A percentile compares a stretch with the other conserved stretches of the same genome.
These are phyloP conservation scores for Anser brachyrhynchus DNA, from an alignment of 2,113 vertebrate species.

Conservation along the genomic window DNA sequence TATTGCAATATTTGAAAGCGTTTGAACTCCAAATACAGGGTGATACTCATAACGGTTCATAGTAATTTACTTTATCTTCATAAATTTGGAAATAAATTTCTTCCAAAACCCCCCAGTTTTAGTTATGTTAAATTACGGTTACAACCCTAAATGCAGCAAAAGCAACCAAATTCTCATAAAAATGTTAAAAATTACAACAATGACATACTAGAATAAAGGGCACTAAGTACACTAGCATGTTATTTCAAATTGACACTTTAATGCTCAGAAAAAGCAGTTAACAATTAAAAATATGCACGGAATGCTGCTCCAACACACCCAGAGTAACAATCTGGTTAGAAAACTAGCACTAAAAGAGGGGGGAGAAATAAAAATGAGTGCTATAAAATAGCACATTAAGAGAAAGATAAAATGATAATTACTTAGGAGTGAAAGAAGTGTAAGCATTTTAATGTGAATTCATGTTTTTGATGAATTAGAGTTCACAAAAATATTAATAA, in stretches of 20 bases:
- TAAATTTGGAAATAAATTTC: neutral
- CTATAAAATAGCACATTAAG: neutral
- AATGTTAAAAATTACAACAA: neutral
- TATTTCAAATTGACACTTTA: neutral
- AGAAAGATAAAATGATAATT: neutral
- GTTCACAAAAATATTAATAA: neutral
- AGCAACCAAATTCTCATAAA: neutral
- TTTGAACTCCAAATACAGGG: neutral
- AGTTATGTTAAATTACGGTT: neutral
- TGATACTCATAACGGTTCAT: neutral
- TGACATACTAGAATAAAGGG: neutral
- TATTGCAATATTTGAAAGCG: neutral
- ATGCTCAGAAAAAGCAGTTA: neutral
- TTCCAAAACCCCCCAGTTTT: neutral
- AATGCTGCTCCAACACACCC: constrained; percentile 31
- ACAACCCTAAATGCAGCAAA: neutral
- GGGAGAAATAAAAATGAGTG: neutral
- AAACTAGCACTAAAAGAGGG: neutral
- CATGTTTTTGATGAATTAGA: neutral
- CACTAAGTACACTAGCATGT: neutral
- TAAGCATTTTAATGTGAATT: neutral
- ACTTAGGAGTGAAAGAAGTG: neutral
- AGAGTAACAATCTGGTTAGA: neutral
- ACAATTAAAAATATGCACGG: constrained; percentile 12
- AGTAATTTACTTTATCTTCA: neutral